phyloP scores from a whole-genome alignment of 2,797 vertebrate genomes.

The Varecia variegata region DNA sequence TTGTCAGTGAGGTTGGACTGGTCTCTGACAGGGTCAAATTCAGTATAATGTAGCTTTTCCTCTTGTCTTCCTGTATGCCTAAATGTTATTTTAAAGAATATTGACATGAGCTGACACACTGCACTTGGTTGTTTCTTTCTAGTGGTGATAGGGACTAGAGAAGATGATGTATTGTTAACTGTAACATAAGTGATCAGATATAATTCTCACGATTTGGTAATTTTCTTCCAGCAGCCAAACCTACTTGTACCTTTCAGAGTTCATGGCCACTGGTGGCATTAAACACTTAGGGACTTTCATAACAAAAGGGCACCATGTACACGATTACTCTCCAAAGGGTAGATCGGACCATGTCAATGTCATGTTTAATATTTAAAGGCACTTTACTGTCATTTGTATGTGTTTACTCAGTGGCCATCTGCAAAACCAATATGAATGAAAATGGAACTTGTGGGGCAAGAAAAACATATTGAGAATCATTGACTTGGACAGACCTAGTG shows the following conservation, averaged over 20 bases:
- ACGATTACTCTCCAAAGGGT: background rate
- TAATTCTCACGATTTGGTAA: background rate
- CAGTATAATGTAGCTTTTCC: background rate
- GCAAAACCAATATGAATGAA: conserved; percentile 48
- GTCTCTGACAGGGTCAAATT: background rate
- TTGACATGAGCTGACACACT: background rate
- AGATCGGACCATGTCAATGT: background rate
- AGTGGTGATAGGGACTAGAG: background rate
- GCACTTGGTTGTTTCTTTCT: background rate
- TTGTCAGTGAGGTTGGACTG: background rate
- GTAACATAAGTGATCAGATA: background rate
- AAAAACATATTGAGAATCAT: conserved; percentile 50
- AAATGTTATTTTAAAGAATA: background rate
- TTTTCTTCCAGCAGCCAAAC: background rate
- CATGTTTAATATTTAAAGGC: conserved; percentile 68
- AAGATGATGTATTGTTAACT: background rate
- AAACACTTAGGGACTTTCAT: background rate
- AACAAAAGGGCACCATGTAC: background rate
- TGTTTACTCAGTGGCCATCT: conserved; percentile 57
- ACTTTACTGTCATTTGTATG: background rate
- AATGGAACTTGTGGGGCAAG: conserved; percentile 23
- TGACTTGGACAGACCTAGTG: conserved; percentile 31
- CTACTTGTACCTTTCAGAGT: background rate
- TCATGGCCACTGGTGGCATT: background rate
- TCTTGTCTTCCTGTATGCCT: background rate